Base-by-base conservation (phyloP, 2,797 vertebrate genomes). In the Acanthurus tractus region DNA sequence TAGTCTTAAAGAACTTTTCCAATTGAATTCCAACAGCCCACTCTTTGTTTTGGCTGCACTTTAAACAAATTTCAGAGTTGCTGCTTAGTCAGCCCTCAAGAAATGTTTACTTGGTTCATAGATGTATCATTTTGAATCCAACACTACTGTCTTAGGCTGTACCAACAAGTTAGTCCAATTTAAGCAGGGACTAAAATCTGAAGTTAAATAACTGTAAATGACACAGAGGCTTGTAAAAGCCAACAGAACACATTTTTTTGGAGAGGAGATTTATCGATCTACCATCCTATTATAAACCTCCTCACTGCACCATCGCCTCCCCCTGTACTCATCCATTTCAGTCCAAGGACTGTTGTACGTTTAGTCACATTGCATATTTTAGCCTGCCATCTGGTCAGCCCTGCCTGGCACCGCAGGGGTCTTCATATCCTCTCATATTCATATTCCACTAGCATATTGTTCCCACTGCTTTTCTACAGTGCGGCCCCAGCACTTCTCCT, bases 381-480 rank as follows among this genome's bases (percentile, higher is more conserved):
- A 96, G 94, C 95, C 95, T 84, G 95, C 96, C 97, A 97, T 97
- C 97, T 98, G 96, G 97, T 96, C 96, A 97, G 96, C 95, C 95
- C 95, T 92, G 92, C 95, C 92, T 95, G 95, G 95, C 95, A 94
- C 90, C 77, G 38, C 89, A 81, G 95, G 96, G 95, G 94, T 94
- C 95, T 96, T 96, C 94, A 96, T 94, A 95, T 97, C 88, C 71
- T 87, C 85, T 91, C 89, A 88, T 90, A 96, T 97, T 97, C 97
- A 96, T 97, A 97, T 98, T 98, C 96, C 94, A 94, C 94, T 89
- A 97, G 96, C 97, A 98, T 97, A 97, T 97, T 97, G 97, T 97
- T 97, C 96, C 95, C 96, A 96, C 95, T 95, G 96, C 96, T 96
- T 97, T 96, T 96, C 95, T 94, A 87, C 87, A 79, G 73, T 82